Percentiles rank a stretch among this genome's conserved stretches.
Conservation (phyloP, 2,113 vertebrate genomes). For the Benitochromis conjunctus region DNA sequence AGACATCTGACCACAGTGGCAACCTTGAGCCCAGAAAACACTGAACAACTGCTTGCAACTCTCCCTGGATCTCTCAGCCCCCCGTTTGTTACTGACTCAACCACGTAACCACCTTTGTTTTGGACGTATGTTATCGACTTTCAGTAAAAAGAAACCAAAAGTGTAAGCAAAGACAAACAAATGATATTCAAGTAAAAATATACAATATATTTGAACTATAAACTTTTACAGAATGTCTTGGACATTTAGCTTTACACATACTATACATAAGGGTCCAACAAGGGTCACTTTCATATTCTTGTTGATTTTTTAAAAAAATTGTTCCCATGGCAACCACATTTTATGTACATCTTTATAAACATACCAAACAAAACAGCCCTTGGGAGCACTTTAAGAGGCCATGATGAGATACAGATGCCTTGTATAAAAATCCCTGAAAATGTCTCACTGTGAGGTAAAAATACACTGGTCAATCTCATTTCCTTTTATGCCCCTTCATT, state of each 20-base stretch:
- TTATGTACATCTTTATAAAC: constrained; percentile 66
- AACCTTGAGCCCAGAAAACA: background rate
- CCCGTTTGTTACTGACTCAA: background rate
- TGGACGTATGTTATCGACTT: background rate
- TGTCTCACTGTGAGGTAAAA: constrained; percentile 69
- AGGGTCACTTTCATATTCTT: constrained; percentile 62
- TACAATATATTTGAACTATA: constrained; percentile 74
- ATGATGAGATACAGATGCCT: constrained; percentile 50
- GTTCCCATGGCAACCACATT: constrained; percentile 24
- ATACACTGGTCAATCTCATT: constrained; percentile 43
- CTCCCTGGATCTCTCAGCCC: background rate
- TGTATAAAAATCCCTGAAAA: constrained; percentile 71
- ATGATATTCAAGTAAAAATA: constrained; percentile 68
- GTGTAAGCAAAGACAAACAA: constrained; percentile 1
- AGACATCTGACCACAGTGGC: constrained; percentile 50
- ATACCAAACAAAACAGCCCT: constrained; percentile 59
- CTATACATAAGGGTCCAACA: constrained; percentile 51
- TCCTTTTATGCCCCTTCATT: constrained; percentile 38
- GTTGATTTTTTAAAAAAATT: constrained; percentile 61
- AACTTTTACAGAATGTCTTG: constrained; percentile 69
- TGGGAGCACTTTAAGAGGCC: constrained; percentile 58
- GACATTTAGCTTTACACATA: constrained; percentile 64
- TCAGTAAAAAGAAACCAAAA: background rate
- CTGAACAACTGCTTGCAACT: background rate
- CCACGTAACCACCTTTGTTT: background rate